Conservation (phyloP, 2,888 invertebrate genomes). For the Geophilus truncorum region DNA sequence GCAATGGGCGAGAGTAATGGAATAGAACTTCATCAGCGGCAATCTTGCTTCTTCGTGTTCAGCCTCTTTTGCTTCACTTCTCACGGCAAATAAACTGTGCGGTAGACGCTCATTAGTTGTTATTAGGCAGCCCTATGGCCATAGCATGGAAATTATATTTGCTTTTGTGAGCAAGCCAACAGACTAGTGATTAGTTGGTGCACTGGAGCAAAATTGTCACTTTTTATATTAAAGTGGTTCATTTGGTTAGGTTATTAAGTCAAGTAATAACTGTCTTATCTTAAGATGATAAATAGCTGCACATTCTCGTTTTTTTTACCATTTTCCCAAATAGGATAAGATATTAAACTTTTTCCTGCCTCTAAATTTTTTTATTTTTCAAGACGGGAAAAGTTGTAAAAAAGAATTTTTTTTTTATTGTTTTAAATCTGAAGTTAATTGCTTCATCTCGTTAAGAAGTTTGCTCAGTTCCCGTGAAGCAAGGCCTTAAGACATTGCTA, state of each 20-base stretch:
- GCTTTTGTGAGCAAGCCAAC: conserved; percentile 17
- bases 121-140: conserved; percentile 20
- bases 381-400: neutral
- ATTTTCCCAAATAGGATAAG: neutral
- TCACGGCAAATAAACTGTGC: conserved; percentile 15
- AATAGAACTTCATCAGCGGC: conserved; percentile 17
- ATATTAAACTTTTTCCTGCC: neutral
- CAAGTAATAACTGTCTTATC: conserved; percentile 18
- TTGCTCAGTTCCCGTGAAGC: conserved; percentile 20
- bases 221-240: conserved; percentile 13
- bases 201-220: conserved; percentile 9
- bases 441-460: conserved; percentile 27
- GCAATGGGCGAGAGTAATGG: conserved; percentile 4
- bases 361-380: neutral
- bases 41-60: conserved; percentile 14
- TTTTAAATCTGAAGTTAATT: conserved; percentile 25
- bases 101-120: conserved; percentile 21
- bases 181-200: conserved; percentile 13
- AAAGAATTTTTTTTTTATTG: neutral
- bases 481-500: conserved; percentile 8
- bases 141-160: conserved; percentile 21
- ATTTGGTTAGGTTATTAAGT: conserved; percentile 27
- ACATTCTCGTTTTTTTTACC: neutral
- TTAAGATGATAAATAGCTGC: neutral
- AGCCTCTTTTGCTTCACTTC: neutral